Conservation (phyloP, 2,113 vertebrate species). For the Scortum barcoo region DNA sequence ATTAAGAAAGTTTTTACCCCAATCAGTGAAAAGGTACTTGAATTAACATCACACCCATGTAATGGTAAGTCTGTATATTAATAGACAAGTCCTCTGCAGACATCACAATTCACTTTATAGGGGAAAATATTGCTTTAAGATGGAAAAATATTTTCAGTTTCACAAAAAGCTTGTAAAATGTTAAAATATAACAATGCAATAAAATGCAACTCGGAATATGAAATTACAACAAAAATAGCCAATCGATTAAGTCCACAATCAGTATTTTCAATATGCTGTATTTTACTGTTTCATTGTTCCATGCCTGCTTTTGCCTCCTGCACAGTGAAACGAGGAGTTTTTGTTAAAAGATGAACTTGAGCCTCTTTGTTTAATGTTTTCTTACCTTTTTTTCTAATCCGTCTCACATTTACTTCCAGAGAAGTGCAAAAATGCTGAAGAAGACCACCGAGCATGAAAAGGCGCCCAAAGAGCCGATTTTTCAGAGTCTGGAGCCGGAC, state of each 20-base stretch:
- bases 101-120: too few species aligned
- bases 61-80: too few species aligned
- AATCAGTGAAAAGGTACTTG: too few species aligned
- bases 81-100: too few species aligned
- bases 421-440: slow-evolving; percentile 28
- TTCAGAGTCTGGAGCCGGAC: slow-evolving; percentile 58
- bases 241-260: background rate
- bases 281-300: background rate
- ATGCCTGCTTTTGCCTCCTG: background rate
- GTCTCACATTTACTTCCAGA: slow-evolving; percentile 41
- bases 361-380: background rate
- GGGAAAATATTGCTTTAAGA: too few species aligned
- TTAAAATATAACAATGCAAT: too few species aligned
- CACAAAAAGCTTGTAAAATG: too few species aligned
- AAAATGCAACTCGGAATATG: too few species aligned
- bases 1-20: too few species aligned
- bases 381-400: background rate
- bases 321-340: background rate
- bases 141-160: too few species aligned
- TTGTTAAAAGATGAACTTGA: background rate
- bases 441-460: background rate
- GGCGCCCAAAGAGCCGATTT: background rate
- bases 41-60: too few species aligned
- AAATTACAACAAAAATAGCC: background rate
- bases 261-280: background rate